Percentiles rank a stretch among this genome's conserved stretches.
Evolutionary conservation across 1,140 invertebrate species (phyloP).

Genomic region (Nixonia krombeini): DNA sequence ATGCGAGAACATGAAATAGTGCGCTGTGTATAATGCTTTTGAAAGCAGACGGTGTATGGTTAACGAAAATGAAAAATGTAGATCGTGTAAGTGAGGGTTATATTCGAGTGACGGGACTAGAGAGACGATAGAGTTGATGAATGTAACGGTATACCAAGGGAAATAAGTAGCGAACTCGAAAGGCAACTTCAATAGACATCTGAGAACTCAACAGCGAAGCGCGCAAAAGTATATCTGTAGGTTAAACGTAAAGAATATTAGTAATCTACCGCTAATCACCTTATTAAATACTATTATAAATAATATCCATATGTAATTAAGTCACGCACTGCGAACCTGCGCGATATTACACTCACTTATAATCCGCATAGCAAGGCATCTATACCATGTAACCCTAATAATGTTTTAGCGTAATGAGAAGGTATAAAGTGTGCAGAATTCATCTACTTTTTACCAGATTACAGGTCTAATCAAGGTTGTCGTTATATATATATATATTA

Average conservation of each 20-base stretch:
- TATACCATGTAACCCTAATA: conserved; percentile 62
- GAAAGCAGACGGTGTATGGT: too few species aligned
- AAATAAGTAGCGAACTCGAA: conserved; percentile 42
- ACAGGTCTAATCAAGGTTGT: too few species aligned
- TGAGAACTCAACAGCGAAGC: conserved; percentile 54
- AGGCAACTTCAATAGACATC: conserved; percentile 61
- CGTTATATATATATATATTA: too few species aligned
- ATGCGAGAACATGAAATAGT: conserved; percentile 16
- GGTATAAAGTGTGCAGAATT: conserved; percentile 38
- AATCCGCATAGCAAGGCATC: conserved; percentile 60
- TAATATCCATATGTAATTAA: conserved; percentile 67
- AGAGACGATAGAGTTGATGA: conserved; percentile 31
- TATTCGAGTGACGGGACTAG: conserved; percentile 13
- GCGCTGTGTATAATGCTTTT: conserved; percentile 32
- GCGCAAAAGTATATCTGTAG: conserved; percentile 44
- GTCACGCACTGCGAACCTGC: conserved; percentile 60
- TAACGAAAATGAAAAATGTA: conserved; percentile 36
- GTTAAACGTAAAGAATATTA: conserved; percentile 52
- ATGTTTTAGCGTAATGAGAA: conserved; percentile 55
- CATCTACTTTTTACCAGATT: conserved; percentile 8
- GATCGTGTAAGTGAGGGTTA: conserved; percentile 20
- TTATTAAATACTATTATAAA: conserved; percentile 62
- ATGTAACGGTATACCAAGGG: conserved; percentile 33
- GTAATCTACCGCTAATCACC: conserved; percentile 61
- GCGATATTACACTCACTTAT: conserved; percentile 62